Evolutionary conservation across 2,888 invertebrate species (phyloP).

Genomic region (Tetragnatha montana): DNA sequence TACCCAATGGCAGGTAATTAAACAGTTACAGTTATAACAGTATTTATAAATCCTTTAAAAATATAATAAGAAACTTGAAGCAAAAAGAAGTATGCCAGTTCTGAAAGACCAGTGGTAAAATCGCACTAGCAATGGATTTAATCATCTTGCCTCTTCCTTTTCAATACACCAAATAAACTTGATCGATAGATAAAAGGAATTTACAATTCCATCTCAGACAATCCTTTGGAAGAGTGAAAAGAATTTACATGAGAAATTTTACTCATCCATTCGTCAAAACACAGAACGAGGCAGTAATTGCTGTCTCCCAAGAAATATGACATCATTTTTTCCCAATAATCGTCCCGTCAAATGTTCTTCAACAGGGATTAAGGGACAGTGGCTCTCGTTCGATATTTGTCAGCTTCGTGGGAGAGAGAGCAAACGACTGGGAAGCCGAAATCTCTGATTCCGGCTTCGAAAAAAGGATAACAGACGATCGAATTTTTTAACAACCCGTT

Average conservation of each 20-base stretch:
- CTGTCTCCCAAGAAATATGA: conserved; percentile 6
- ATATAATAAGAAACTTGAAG: too few relatives aligned
- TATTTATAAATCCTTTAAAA: too few relatives aligned
- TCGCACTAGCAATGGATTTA: too few relatives aligned
- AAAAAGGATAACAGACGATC: background rate
- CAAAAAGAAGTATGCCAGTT: too few relatives aligned
- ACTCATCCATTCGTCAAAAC: conserved; percentile 1
- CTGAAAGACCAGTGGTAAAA: too few relatives aligned
- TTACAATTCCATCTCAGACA: background rate
- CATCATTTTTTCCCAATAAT: conserved; percentile 13
- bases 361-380: conserved; percentile 17
- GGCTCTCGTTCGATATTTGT: background rate
- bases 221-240: background rate
- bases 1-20: too few relatives aligned
- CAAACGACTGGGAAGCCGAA: background rate
- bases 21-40: too few relatives aligned
- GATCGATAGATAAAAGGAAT: background rate
- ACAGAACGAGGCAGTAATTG: conserved; percentile 17
- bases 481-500: background rate
- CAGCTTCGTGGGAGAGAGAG: background rate
- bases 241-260: background rate
- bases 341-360: conserved; percentile 28
- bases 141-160: too few relatives aligned
- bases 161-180: too few relatives aligned
- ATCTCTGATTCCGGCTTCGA: background rate